Conservation (phyloP, 2,797 vertebrate species). For the Mus spretus region DNA sequence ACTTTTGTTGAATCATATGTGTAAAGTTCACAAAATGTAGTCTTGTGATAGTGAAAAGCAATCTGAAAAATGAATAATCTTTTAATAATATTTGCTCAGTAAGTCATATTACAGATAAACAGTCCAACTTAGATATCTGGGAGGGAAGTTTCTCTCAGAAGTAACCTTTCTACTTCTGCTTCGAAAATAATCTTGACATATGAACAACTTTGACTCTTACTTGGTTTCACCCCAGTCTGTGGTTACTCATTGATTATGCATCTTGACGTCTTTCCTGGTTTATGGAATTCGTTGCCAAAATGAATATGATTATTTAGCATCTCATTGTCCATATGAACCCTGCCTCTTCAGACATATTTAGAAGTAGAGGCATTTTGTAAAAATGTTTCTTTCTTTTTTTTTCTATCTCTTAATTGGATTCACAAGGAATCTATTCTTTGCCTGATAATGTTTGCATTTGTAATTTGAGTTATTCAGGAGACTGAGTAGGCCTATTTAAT, state of each 20-base stretch:
- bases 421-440: not conserved
- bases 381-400: not conserved
- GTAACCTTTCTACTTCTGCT: slow-evolving; percentile 60
- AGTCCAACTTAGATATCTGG: slow-evolving; percentile 79
- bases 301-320: not conserved
- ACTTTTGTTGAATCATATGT: slow-evolving; percentile 81
- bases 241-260: slow-evolving; percentile 25
- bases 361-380: not conserved
- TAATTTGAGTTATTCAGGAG: not conserved
- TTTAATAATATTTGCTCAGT: slow-evolving; percentile 88
- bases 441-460: not conserved
- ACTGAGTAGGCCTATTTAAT: not conserved
- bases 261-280: slow-evolving; percentile 32
- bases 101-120: slow-evolving; percentile 87
- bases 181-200: slow-evolving; percentile 57
- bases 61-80: slow-evolving; percentile 85
- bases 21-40: slow-evolving; percentile 83
- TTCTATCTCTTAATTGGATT: not conserved
- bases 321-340: not conserved
- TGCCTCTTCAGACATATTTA: not conserved
- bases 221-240: slow-evolving; percentile 11
- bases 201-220: slow-evolving; percentile 41
- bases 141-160: slow-evolving; percentile 62
- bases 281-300: not conserved
- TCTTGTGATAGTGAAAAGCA: slow-evolving; percentile 84